These are phyloP conservation scores for Ahaetulla prasina DNA, from an alignment of 2,113 vertebrate genomes.

Conservation along the genomic window DNA sequence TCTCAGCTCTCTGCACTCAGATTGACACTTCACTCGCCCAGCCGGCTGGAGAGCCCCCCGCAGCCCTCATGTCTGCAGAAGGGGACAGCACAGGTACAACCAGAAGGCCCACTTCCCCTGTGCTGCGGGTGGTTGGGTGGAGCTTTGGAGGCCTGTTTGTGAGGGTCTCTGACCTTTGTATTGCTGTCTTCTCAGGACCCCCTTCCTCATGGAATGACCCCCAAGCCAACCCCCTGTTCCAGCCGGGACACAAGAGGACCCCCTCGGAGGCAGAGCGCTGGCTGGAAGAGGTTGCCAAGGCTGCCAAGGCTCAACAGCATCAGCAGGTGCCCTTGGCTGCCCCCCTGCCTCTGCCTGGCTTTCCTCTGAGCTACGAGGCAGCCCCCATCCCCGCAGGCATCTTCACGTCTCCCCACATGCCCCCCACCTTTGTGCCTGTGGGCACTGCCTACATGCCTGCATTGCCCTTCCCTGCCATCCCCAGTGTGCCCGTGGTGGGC, in stretches of 20 bases:
- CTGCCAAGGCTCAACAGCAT: slow-evolving; percentile 75
- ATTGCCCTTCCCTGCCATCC: slow-evolving; percentile 71
- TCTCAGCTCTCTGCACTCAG: slow-evolving; percentile 82
- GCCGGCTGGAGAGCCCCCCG: slow-evolving; percentile 67
- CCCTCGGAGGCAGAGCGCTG: slow-evolving; percentile 89
- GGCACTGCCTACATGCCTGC: slow-evolving; percentile 71
- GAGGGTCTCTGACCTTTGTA: not conserved
- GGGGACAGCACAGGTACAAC: not conserved
- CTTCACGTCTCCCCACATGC: slow-evolving; percentile 48
- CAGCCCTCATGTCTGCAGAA: slow-evolving; percentile 45
- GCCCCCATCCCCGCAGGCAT: slow-evolving; percentile 67
- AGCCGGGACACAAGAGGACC: slow-evolving; percentile 81
- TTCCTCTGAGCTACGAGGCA: slow-evolving; percentile 72
- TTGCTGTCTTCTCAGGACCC: slow-evolving; percentile 9
- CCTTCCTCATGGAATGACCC: slow-evolving; percentile 39
- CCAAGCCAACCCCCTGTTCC: slow-evolving; percentile 64
- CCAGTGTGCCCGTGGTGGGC: slow-evolving; percentile 84
- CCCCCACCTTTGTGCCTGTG: slow-evolving; percentile 77
- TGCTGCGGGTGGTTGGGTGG: not conserved
- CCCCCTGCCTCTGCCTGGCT: slow-evolving; percentile 69
- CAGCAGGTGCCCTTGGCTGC: slow-evolving; percentile 60
- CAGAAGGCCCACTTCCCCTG: not conserved
- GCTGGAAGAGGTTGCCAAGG: slow-evolving; percentile 87
- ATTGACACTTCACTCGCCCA: slow-evolving; percentile 80
- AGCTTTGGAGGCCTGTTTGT: not conserved